Base-by-base conservation (phyloP, 2,797 vertebrate species). In the Falco cherrug region DNA sequence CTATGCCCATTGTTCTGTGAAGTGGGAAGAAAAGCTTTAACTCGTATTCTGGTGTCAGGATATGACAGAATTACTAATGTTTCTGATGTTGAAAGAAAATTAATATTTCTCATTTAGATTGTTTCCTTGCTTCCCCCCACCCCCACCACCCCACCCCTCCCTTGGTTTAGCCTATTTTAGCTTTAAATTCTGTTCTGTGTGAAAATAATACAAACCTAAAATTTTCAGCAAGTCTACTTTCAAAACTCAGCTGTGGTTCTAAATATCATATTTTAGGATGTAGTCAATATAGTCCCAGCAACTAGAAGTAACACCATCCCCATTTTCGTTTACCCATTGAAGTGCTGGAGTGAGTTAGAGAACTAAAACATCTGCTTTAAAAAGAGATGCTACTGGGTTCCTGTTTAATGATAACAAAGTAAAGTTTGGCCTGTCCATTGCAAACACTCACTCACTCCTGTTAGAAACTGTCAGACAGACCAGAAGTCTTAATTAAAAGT, bases 301-400 rank as follows among this genome's bases (percentile, higher is more conserved):
- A 50, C n/a, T 59, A 61, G 18, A 89, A 87, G 11, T 61, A 63
- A 50, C 48, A 74, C 4, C 17, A 28, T 68, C 31, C 26, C 6
- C 8, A 18, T 78, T 94, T 79, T 43, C 47, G 35, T 13, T 73
- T 79, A 76, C 13, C 13, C 28, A 3, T 6, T 82, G 29, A 87
- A 73, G 9, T 0, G 0, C 5, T 50, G 31, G 19, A 28, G 3
- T 19, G 22, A 78, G 43, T 33, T 43, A 63, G 31, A 73, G 16
- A 87, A 37, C 28, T 60, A 41, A 87, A 80, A 6, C 6, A 33
- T 16, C 12, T 26, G 8, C 20, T 74, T 64, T 53, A 68, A 29
- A 59, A 88, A 59, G 18, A 87, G 26, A 13, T 20, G 6, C 3
- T 45, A 5, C 9, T 13, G 12, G 1, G 2, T 68, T 74, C 84